Conservation (phyloP, 2,113 vertebrate genomes). For the Mesoclemmys tuberculata region DNA sequence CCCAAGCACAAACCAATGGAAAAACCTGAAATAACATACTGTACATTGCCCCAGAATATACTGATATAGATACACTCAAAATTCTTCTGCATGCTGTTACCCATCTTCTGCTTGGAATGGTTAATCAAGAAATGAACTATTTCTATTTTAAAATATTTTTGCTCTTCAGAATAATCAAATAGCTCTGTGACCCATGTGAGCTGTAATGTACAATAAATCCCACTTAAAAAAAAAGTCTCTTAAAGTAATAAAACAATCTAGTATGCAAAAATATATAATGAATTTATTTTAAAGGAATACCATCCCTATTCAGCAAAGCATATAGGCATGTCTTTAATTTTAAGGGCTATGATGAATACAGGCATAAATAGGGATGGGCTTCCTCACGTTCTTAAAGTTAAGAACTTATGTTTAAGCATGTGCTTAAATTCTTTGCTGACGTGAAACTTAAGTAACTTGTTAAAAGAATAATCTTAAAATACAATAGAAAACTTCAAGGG, state of each 20-base stretch:
- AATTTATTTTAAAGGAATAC: neutral
- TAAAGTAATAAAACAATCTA: conserved; percentile 28
- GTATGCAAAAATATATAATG: conserved; percentile 46
- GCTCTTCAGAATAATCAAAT: conserved; percentile 13
- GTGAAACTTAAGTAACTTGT: conserved; percentile 23
- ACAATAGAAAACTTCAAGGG: conserved; percentile 14
- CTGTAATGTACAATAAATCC: neutral
- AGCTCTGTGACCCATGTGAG: neutral
- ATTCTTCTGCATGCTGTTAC: neutral
- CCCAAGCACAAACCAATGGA: neutral
- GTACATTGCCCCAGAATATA: neutral
- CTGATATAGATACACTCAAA: neutral
- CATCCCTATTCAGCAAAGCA: conserved; percentile 47
- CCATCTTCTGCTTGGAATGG: neutral
- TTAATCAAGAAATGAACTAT: conserved; percentile 14
- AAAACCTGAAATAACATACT: neutral
- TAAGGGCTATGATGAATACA: conserved; percentile 45
- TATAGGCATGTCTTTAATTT: conserved; percentile 34
- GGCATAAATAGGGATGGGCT: conserved; percentile 37
- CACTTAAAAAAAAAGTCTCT: neutral
- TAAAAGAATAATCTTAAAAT: conserved; percentile 2
- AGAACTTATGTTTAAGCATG: no score
- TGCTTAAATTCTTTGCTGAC: conserved; percentile 32
- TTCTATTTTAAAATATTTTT: conserved; percentile 19
- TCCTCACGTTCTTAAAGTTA: conserved; percentile 18